Evolutionary conservation across 2,888 invertebrate species (phyloP).

Genomic region (Ctenicera cuprea): DNA sequence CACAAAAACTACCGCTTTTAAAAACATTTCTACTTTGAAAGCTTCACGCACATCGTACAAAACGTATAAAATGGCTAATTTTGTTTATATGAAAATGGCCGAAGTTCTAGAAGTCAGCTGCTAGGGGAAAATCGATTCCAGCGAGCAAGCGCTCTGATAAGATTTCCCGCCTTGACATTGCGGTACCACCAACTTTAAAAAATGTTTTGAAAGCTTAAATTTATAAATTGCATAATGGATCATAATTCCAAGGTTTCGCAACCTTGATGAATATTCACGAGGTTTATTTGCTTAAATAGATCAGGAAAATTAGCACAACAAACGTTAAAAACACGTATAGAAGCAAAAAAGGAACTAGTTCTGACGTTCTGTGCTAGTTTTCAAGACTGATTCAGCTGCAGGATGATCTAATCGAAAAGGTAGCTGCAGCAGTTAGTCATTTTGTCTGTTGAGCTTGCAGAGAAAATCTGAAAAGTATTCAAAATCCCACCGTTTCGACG

Average conservation of each 20-base stretch:
- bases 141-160: constrained; percentile 38
- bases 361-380: no score
- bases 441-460: background rate
- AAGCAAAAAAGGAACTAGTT: constrained; percentile 20
- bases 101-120: constrained; percentile 44
- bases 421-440: constrained; percentile 7
- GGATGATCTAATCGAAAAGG: constrained; percentile 19
- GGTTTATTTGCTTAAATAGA: background rate
- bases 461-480: constrained; percentile 6
- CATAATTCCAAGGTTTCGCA: background rate
- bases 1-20: constrained; percentile 19
- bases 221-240: background rate
- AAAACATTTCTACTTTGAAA: constrained; percentile 23
- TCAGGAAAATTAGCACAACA: background rate
- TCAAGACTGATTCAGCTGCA: constrained; percentile 16
- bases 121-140: constrained; percentile 40
- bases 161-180: constrained; percentile 22
- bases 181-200: constrained; percentile 23
- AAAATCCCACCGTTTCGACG: constrained; percentile 12
- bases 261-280: background rate
- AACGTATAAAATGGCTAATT: constrained; percentile 46
- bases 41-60: constrained; percentile 39
- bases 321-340: background rate
- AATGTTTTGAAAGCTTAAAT: background rate
- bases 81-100: constrained; percentile 51